A percentile compares a stretch with the other conserved stretches of the same genome.
These are phyloP conservation scores for Dastarcus helophoroides DNA, from an alignment of 2,888 invertebrate species.

Conservation along the genomic window DNA sequence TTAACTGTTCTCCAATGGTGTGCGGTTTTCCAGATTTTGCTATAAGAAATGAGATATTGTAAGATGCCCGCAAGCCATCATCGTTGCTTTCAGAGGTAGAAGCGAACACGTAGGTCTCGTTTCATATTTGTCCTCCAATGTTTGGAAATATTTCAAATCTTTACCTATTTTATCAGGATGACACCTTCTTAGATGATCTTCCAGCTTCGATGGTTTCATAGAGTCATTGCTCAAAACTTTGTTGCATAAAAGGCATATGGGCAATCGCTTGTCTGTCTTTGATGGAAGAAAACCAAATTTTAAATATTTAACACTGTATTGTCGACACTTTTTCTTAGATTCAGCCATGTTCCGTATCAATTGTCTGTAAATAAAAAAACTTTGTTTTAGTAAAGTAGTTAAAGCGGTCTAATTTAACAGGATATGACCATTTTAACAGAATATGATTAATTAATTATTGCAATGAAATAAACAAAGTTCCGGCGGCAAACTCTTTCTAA, in stretches of 20 bases:
- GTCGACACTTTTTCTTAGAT: conserved; percentile 3
- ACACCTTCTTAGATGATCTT: too few relatives aligned
- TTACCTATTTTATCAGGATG: conserved; percentile 19
- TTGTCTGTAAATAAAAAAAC: background rate
- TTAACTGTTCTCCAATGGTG: conserved; percentile 25
- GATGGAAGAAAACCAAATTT: too few relatives aligned
- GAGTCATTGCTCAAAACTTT: conserved; percentile 6
- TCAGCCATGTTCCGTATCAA: background rate
- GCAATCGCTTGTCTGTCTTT: too few relatives aligned
- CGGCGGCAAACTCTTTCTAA: too few relatives aligned
- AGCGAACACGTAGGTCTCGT: conserved; percentile 18
- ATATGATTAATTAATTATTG: too few relatives aligned
- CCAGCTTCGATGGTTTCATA: conserved; percentile 6
- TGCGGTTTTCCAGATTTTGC: conserved; percentile 24
- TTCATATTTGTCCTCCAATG: conserved; percentile 17
- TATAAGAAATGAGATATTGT: conserved; percentile 21
- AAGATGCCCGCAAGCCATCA: conserved; percentile 15
- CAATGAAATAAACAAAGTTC: too few relatives aligned
- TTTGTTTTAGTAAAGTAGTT: too few relatives aligned
- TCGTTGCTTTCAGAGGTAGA: too few relatives aligned
- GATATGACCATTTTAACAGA: too few relatives aligned
- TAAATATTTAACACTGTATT: conserved; percentile 1
- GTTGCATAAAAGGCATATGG: conserved; percentile 7
- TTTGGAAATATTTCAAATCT: conserved; percentile 22
- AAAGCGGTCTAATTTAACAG: too few relatives aligned